Evolutionary conservation across 2,888 invertebrate species (phyloP).

Genomic region (Capitulum mitella): DNA sequence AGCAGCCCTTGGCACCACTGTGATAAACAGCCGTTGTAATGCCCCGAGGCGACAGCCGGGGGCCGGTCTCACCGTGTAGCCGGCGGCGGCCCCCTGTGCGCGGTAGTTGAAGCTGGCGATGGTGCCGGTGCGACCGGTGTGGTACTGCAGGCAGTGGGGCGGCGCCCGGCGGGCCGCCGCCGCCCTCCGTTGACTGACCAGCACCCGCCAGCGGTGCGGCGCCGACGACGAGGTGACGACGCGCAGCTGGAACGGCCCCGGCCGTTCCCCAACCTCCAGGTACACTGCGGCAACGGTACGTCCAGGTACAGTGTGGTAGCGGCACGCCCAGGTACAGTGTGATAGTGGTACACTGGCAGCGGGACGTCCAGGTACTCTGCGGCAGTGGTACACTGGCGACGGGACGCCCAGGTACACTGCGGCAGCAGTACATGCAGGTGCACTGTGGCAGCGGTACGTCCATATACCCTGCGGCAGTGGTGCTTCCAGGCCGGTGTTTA

Average conservation of each 20-base stretch:
- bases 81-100: not conserved
- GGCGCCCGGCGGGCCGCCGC: slow-evolving; percentile 34
- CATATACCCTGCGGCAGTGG: too few species aligned
- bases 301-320: not conserved
- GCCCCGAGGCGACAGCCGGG: too few species aligned
- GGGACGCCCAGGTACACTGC: slow-evolving; percentile 68
- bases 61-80: not conserved
- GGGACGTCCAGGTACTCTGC: too few species aligned
- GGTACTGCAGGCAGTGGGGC: slow-evolving; percentile 39
- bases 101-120: slow-evolving; percentile 39
- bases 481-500: too few species aligned
- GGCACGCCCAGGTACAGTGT: not conserved
- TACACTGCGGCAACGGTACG: slow-evolving; percentile 51
- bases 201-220: slow-evolving; percentile 35
- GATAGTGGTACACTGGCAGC: too few species aligned
- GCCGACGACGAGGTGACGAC: slow-evolving; percentile 46
- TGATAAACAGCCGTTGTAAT: too few species aligned
- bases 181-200: slow-evolving; percentile 32
- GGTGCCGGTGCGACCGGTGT: slow-evolving; percentile 36
- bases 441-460: too few species aligned
- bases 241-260: slow-evolving; percentile 58
- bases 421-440: not conserved
- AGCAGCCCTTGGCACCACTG: too few species aligned
- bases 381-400: too few species aligned
- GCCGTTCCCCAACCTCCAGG: slow-evolving; percentile 57